These are phyloP conservation scores for Drosophila tristis DNA, from an alignment of 1,140 invertebrate genomes.

Conservation along the genomic window DNA sequence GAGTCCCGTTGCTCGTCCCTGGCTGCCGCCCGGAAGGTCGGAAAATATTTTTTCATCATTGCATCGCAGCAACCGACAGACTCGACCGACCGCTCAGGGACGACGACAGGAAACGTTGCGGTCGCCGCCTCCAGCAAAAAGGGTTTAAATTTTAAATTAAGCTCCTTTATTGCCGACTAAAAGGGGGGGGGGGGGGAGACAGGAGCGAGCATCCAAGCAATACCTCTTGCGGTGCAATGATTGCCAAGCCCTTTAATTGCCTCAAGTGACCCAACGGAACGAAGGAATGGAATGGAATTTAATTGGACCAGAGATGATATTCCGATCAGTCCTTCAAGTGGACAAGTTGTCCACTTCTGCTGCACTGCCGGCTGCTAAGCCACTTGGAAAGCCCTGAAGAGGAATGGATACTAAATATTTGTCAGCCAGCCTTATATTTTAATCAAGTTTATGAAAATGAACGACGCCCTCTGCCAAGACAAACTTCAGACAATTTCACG, in stretches of 20 bases:
- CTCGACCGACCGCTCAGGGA: constrained; percentile 6
- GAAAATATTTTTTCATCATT: constrained; percentile 69
- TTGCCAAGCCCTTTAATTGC: constrained; percentile 65
- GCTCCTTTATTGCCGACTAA: constrained; percentile 52
- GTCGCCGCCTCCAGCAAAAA: constrained; percentile 73
- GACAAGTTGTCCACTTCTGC: constrained; percentile 9
- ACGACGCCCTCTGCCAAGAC: too few species aligned
- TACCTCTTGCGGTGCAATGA: constrained; percentile 16
- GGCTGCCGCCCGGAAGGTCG: constrained; percentile 39
- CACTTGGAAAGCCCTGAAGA: constrained; percentile 13
- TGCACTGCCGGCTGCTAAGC: constrained; percentile 23
- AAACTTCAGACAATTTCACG: constrained; percentile 31
- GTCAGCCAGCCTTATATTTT: not conserved
- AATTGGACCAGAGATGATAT: constrained; percentile 72
- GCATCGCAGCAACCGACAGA: constrained; percentile 34
- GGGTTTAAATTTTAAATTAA: constrained; percentile 79
- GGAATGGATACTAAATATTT: constrained; percentile 29
- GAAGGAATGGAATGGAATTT: constrained; percentile 32
- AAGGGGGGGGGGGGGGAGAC: not conserved
- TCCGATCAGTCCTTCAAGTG: constrained; percentile 49
- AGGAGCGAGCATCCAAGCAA: not conserved
- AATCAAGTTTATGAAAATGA: constrained; percentile 9
- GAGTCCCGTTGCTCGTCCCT: constrained; percentile 7
- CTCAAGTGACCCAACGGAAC: constrained; percentile 37
- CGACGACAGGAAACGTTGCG: constrained; percentile 68